A percentile compares a stretch with the other conserved stretches of the same genome.
Evolutionary conservation across 2,797 vertebrate species (phyloP).

Genomic region (Characodon lateralis): DNA sequence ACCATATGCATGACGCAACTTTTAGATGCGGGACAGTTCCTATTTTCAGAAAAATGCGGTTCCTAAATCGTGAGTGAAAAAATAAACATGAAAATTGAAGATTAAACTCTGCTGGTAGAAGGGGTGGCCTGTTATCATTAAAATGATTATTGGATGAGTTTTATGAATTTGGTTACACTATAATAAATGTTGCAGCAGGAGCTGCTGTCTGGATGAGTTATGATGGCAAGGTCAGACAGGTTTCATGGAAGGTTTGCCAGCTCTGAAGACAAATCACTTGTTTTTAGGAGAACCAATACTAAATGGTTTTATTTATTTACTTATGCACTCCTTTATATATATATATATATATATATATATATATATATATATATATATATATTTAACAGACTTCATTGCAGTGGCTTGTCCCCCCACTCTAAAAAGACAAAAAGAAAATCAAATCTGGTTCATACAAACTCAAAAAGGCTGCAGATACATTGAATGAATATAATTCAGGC

Average conservation of each 20-base stretch:
- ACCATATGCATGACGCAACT: not conserved
- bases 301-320: not conserved
- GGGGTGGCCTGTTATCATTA: not conserved
- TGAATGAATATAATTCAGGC: not conserved
- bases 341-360: too few relatives aligned
- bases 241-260: not conserved
- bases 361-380: not conserved
- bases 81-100: not conserved
- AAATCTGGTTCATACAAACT: not conserved
- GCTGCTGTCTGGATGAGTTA: not conserved
- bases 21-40: not conserved
- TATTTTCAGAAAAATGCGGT: not conserved
- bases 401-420: not conserved
- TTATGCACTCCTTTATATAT: too few relatives aligned
- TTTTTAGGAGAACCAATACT: not conserved
- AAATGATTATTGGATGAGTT: not conserved
- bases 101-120: not conserved
- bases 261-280: not conserved
- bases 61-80: not conserved
- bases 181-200: not conserved
- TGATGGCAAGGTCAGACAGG: not conserved
- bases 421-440: not conserved
- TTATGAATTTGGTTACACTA: not conserved
- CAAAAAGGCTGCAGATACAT: not conserved
- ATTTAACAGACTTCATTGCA: not conserved